Percentiles rank a stretch among this genome's conserved stretches.
Evolutionary conservation across 2,888 invertebrate genomes (phyloP).

Genomic region (Cryptocheilus praepositus): DNA sequence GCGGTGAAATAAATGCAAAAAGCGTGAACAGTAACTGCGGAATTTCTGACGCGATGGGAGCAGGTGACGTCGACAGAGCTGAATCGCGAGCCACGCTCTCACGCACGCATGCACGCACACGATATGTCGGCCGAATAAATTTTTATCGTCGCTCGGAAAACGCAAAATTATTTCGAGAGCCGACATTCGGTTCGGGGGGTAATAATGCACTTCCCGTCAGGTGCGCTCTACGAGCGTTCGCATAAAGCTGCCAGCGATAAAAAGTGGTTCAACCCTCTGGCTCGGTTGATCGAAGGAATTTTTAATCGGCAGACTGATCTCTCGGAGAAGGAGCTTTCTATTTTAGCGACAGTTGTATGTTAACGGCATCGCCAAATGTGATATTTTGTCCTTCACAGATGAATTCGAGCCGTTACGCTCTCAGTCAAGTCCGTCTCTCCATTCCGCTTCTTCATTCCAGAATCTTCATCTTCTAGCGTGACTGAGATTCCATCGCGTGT

Average conservation of each 20-base stretch:
- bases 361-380: conserved; percentile 25
- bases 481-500: neutral
- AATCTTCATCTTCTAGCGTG: too few species aligned
- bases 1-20: neutral
- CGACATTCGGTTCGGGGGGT: conserved; percentile 23
- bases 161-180: conserved; percentile 34
- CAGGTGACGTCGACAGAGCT: neutral
- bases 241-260: conserved; percentile 34
- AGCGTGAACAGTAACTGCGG: too few species aligned
- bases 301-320: conserved; percentile 41
- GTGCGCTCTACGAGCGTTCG: conserved; percentile 34
- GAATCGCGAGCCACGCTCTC: neutral
- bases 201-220: conserved; percentile 45
- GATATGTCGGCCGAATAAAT: conserved; percentile 9
- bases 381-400: too few species aligned
- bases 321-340: conserved; percentile 9
- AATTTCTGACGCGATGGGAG: neutral
- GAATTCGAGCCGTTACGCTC: too few species aligned
- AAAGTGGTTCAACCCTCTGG: conserved; percentile 11
- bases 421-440: too few species aligned
- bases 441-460: too few species aligned
- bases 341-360: conserved; percentile 25
- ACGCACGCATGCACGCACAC: neutral
- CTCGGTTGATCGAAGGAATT: conserved; percentile 9
- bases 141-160: conserved; percentile 11